phyloP scores from a whole-genome alignment of 2,888 invertebrate genomes.

The Acrobasis repandana region DNA sequence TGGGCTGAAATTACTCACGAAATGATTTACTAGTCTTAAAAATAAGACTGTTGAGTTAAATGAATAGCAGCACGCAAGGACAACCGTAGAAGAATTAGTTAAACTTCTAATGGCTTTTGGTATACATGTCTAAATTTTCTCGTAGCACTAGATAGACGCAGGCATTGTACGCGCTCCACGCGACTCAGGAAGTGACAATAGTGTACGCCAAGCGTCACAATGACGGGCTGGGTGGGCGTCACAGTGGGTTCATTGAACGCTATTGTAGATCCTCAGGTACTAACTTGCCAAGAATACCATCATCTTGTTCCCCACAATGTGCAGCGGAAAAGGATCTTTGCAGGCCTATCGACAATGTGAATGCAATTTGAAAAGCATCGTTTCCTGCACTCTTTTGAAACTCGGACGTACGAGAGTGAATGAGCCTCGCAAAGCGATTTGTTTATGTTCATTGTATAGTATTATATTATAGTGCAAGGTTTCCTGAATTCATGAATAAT shows the following conservation, averaged over 20 bases:
- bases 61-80: not conserved
- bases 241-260: constrained; percentile 73
- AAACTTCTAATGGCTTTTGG: not conserved
- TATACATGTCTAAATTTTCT: not conserved
- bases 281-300: constrained; percentile 49
- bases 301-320: constrained; percentile 46
- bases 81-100: not conserved
- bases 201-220: constrained; percentile 62
- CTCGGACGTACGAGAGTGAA: constrained; percentile 41
- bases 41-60: not conserved
- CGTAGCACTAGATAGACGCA: constrained; percentile 1
- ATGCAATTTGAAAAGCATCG: constrained; percentile 51
- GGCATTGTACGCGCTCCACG: constrained; percentile 28
- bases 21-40: not conserved
- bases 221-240: constrained; percentile 69
- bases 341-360: constrained; percentile 48
- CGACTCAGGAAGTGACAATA: constrained; percentile 65
- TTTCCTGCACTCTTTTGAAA: constrained; percentile 48
- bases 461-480: constrained; percentile 16
- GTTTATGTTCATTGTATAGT: constrained; percentile 26
- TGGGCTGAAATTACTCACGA: not conserved
- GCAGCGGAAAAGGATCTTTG: constrained; percentile 48
- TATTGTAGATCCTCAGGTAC: constrained; percentile 73
- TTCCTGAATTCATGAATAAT: constrained; percentile 38
- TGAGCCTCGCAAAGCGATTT: constrained; percentile 37